Conservation (phyloP, 2,797 vertebrate genomes). For the Ctenopoma kingsleyae region DNA sequence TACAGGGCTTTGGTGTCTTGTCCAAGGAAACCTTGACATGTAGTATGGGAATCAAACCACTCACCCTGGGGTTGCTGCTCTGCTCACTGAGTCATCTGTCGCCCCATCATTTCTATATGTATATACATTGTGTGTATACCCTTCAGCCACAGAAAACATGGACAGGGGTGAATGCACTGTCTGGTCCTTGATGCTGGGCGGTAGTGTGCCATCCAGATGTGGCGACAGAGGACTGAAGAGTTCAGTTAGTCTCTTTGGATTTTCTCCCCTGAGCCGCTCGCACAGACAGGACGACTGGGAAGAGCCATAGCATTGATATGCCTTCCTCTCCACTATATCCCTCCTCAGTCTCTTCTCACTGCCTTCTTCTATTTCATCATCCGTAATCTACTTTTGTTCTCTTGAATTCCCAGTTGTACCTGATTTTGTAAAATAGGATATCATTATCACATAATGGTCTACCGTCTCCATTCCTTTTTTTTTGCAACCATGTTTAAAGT, state of each 20-base stretch:
- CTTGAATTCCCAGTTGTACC: slow-evolving; percentile 11
- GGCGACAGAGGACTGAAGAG: slow-evolving; percentile 56
- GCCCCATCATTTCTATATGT: background rate
- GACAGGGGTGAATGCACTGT: slow-evolving; percentile 6
- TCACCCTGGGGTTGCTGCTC: too few species aligned
- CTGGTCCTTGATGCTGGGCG: slow-evolving; percentile 55
- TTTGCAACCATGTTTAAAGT: slow-evolving; percentile 11
- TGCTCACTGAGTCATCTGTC: too few species aligned
- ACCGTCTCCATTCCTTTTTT: background rate
- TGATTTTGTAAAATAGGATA: slow-evolving; percentile 26
- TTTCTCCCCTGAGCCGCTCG: slow-evolving; percentile 48
- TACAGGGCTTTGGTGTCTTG: too few species aligned
- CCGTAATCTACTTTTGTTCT: background rate
- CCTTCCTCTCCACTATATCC: slow-evolving; percentile 4
- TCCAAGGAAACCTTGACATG: too few species aligned
- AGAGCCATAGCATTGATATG: slow-evolving; percentile 34
- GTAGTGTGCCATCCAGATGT: slow-evolving; percentile 76
- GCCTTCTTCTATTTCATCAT: background rate
- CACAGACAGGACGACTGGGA: slow-evolving; percentile 30
- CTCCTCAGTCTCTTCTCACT: background rate
- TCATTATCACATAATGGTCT: slow-evolving; percentile 21
- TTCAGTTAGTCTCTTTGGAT: slow-evolving; percentile 67
- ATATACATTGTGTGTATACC: slow-evolving; percentile 8
- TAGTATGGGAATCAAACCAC: too few species aligned
- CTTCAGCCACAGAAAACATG: slow-evolving; percentile 57